Conservation (phyloP, 2,888 invertebrate genomes). For the Eupithecia inturbata region DNA sequence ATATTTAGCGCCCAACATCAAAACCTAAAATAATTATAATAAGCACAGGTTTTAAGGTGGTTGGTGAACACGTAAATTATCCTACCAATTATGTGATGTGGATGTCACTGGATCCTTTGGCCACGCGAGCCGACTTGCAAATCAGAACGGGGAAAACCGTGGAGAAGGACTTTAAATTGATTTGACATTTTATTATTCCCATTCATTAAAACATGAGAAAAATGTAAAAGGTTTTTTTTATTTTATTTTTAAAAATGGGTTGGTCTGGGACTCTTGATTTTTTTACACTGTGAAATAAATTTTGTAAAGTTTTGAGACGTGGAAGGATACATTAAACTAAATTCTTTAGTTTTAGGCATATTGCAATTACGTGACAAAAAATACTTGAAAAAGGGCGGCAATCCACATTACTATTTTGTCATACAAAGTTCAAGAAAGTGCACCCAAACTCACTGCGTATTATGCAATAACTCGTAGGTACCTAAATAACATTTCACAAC, state of each 20-base stretch:
- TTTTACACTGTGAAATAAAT: neutral
- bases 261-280: neutral
- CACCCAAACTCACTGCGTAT: neutral
- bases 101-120: constrained; percentile 68
- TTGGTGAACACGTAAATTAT: constrained; percentile 62
- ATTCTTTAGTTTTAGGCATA: neutral
- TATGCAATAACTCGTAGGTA: neutral
- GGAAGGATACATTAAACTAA: neutral
- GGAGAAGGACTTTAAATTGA: neutral
- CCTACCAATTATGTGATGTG: constrained; percentile 64
- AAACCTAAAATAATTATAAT: constrained; percentile 37
- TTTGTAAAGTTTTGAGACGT: neutral
- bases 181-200: neutral
- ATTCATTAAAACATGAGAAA: too few relatives aligned
- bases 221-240: too few relatives aligned
- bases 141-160: constrained; percentile 48
- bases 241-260: too few relatives aligned
- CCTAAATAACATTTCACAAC: neutral
- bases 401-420: neutral
- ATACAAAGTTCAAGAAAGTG: neutral
- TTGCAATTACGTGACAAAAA: neutral
- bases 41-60: constrained; percentile 49
- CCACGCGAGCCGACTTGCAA: constrained; percentile 56
- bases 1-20: neutral
- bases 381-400: neutral